These are phyloP conservation scores for Archips xylosteana DNA, from an alignment of 2,888 invertebrate genomes.

Conservation along the genomic window DNA sequence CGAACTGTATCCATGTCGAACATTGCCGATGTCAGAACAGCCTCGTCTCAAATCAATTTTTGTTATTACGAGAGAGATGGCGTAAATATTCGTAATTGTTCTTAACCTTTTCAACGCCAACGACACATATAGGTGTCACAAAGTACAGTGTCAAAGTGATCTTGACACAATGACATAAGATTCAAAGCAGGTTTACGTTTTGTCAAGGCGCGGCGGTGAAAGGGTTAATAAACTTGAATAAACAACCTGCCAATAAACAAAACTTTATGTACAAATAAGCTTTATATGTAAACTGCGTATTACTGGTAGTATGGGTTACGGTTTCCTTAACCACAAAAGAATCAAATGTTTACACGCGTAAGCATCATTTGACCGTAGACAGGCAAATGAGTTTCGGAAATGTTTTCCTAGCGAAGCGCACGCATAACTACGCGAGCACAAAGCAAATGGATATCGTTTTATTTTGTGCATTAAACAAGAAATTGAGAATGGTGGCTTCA, in stretches of 20 bases:
- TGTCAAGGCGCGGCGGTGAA: too few species aligned
- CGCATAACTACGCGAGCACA: constrained; percentile 52
- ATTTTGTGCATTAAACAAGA: constrained; percentile 61
- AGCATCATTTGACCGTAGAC: constrained; percentile 2
- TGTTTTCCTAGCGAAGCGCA: constrained; percentile 48
- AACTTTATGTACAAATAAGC: not conserved
- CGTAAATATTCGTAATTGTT: not conserved
- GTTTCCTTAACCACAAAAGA: constrained; percentile 16
- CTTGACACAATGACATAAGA: too few species aligned
- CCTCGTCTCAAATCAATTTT: constrained; percentile 3
- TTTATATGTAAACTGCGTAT: not conserved
- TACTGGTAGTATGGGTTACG: not conserved
- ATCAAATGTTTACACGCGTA: not conserved
- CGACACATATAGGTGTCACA: too few species aligned
- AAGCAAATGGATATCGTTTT: constrained; percentile 62
- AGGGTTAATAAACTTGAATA: not conserved
- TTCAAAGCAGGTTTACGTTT: too few species aligned
- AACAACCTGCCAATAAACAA: not conserved
- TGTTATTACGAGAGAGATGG: constrained; percentile 26
- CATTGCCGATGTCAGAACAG: constrained; percentile 4
- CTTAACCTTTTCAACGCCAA: too few species aligned
- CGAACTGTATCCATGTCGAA: constrained; percentile 34
- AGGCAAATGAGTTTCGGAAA: constrained; percentile 47
- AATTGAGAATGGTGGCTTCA: constrained; percentile 63
- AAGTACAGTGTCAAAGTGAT: too few species aligned